Conservation (phyloP, 2,797 vertebrate genomes). For the Pelobates cultripes region DNA sequence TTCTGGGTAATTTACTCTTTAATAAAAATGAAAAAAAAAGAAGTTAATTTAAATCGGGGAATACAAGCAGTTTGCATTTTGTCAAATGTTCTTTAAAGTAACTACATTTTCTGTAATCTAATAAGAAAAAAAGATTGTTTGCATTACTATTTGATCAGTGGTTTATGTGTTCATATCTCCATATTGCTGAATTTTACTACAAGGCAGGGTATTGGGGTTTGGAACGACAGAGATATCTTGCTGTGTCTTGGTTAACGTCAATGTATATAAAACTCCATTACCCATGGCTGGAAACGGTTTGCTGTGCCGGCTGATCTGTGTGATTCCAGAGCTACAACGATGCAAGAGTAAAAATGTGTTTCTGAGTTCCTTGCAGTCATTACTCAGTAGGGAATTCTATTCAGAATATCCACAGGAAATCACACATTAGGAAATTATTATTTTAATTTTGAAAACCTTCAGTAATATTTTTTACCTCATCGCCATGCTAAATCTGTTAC, state of each 20-base stretch:
- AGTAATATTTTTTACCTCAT: conserved; percentile 5
- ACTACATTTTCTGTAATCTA: background rate
- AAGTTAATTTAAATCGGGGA: background rate
- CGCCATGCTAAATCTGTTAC: conserved; percentile 8
- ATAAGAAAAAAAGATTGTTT: background rate
- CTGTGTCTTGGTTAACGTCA: background rate
- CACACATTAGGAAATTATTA: conserved; percentile 2
- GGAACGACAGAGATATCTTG: background rate
- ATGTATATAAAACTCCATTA: background rate
- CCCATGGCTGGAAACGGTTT: background rate
- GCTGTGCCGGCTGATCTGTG: background rate
- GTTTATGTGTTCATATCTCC: background rate
- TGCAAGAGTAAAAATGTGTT: background rate
- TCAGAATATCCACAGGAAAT: background rate
- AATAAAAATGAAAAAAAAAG: background rate
- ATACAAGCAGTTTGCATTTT: background rate
- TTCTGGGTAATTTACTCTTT: background rate
- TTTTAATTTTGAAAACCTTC: conserved; percentile 10
- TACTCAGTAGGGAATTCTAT: background rate
- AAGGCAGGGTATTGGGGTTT: conserved; percentile 14
- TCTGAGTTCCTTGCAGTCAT: background rate
- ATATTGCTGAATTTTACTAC: conserved; percentile 23
- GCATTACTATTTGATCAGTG: background rate
- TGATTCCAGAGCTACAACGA: background rate
- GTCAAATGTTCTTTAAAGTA: background rate